A percentile compares a stretch with the other conserved stretches of the same genome.
phyloP scores from a whole-genome alignment of 2,797 vertebrate species.

The Podarcis lilfordi region DNA sequence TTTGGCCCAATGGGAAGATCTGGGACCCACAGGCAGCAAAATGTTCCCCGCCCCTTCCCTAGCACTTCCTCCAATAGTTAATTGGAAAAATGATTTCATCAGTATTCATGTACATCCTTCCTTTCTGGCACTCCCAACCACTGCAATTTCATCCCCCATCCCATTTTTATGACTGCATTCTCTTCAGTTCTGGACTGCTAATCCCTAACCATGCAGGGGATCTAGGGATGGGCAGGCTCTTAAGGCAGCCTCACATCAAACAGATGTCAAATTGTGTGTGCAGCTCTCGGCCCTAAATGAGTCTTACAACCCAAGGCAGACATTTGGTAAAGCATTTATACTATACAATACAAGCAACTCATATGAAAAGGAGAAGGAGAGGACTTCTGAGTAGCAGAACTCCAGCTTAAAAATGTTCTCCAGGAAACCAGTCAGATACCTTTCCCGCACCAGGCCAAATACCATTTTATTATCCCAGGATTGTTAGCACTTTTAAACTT shows the following conservation, averaged over 20 bases:
- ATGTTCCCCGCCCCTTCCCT: neutral
- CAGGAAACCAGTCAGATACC: neutral
- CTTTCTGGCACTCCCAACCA: neutral
- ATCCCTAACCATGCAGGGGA: neutral
- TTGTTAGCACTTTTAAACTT: neutral
- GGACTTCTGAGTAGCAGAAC: neutral
- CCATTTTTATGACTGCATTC: neutral
- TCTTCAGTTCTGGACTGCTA: neutral
- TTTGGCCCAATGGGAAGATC: too few species aligned
- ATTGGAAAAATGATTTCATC: neutral
- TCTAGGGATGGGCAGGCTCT: neutral
- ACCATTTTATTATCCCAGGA: neutral
- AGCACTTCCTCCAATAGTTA: neutral
- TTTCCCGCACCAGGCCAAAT: neutral
- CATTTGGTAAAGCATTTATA: neutral
- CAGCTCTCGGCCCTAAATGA: neutral
- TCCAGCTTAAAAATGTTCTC: neutral
- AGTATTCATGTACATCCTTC: neutral
- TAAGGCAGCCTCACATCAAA: neutral
- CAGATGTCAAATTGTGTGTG: neutral
- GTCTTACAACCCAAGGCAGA: neutral
- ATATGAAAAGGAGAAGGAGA: neutral
- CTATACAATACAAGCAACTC: neutral
- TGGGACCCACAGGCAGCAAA: too few species aligned
- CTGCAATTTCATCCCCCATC: neutral